These are phyloP conservation scores for Danaus plexippus DNA, from an alignment of 1,140 invertebrate genomes.

Conservation along the genomic window DNA sequence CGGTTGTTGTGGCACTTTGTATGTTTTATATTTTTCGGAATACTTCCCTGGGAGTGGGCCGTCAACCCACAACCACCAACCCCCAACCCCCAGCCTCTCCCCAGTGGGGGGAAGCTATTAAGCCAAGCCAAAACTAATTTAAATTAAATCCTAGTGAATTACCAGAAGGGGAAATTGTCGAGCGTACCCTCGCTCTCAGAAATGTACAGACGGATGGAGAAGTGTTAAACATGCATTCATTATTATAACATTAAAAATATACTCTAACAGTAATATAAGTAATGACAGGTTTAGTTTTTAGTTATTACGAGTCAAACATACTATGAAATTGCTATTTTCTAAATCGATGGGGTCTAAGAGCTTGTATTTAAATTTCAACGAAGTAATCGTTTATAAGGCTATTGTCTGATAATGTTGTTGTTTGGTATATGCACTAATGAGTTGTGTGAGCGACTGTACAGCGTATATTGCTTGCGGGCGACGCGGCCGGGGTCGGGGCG, in stretches of 20 bases:
- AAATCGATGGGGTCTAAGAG: too few species aligned
- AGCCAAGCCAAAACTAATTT: conserved; percentile 74
- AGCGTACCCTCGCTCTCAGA: conserved; percentile 63
- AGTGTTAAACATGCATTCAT: conserved; percentile 16
- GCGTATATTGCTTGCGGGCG: conserved; percentile 65
- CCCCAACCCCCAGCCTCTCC: conserved; percentile 22
- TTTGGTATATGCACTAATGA: too few species aligned
- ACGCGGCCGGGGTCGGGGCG: conserved; percentile 39
- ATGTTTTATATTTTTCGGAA: conserved; percentile 28
- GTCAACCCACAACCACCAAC: conserved; percentile 30
- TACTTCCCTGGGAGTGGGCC: conserved; percentile 36
- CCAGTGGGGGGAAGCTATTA: conserved; percentile 66
- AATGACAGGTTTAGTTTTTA: too few species aligned
- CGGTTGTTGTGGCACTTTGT: too few species aligned
- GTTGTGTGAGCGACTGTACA: conserved; percentile 33
- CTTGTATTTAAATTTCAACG: too few species aligned
- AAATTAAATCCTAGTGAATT: conserved; percentile 75
- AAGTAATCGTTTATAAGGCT: too few species aligned
- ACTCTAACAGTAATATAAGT: background rate
- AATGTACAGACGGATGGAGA: conserved; percentile 33
- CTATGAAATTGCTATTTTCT: too few species aligned
- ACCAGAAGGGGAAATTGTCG: conserved; percentile 71
- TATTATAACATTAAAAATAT: background rate
- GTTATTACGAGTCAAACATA: too few species aligned
- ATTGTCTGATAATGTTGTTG: too few species aligned